Percentiles rank a stretch among this genome's conserved stretches.
phyloP scores from a whole-genome alignment of 2,888 invertebrate species.

The Taphrorychus bicolor region DNA sequence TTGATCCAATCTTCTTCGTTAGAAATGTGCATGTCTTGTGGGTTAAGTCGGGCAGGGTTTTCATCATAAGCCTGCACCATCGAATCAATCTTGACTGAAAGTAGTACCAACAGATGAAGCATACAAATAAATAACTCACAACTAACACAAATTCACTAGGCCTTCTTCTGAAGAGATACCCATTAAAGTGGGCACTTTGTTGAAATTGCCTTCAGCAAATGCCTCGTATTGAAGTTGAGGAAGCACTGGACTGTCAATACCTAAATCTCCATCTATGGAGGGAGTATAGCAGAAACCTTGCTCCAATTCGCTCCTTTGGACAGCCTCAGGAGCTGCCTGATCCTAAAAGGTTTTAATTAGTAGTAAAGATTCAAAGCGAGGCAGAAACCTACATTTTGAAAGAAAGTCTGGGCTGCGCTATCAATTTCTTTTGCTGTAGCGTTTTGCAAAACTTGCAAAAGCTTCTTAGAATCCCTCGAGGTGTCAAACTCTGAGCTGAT shows the following conservation, averaged over 20 bases:
- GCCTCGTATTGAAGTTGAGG: slow-evolving; percentile 40
- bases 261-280: slow-evolving; percentile 36
- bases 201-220: slow-evolving; percentile 36
- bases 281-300: slow-evolving; percentile 35
- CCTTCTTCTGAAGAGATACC: slow-evolving; percentile 45
- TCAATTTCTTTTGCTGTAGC: too few species aligned
- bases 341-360: too few species aligned
- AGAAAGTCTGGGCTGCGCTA: too few species aligned
- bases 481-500: not conserved
- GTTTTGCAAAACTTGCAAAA: slow-evolving; percentile 13
- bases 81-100: not conserved
- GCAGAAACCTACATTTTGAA: too few species aligned
- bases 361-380: not conserved
- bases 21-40: slow-evolving; percentile 38
- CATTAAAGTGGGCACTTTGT: slow-evolving; percentile 43
- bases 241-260: slow-evolving; percentile 41
- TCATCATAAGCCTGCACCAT: slow-evolving; percentile 20
- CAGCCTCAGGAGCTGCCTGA: slow-evolving; percentile 9
- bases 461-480: slow-evolving; percentile 12
- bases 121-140: too few species aligned
- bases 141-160: slow-evolving; percentile 25
- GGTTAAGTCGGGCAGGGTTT: slow-evolving; percentile 26
- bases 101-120: too few species aligned
- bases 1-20: slow-evolving; percentile 19
- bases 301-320: slow-evolving; percentile 14